Evolutionary conservation across 2,888 invertebrate species (phyloP), one percentile per base, ranked within the genome.

Genomic region (Eilema depressum): DNA sequence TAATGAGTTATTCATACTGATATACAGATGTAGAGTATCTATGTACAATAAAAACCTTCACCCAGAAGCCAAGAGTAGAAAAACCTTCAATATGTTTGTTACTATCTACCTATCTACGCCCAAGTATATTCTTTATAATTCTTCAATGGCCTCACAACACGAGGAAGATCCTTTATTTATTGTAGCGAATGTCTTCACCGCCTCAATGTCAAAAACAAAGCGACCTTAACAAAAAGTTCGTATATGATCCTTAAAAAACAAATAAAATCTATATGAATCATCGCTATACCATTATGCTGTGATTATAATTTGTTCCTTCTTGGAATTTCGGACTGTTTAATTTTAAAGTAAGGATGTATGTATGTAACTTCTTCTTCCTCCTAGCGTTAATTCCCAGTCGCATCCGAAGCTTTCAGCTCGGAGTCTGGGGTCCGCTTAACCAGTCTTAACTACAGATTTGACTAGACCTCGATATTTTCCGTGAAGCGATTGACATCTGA

Each of bases 161-260:
- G 17, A 67, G 61, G 67, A 67, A 67, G 67, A 53, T 66, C 33
- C 57, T 59, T 37, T 41, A 26, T n/a, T 60, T 61, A 23, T 61
- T 17, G 25, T 23, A 61, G 14, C 28, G 25, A 61, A 60, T n/a
- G 61, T 67, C 47, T 60, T 61, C 61, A 61, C 47, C 20, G 28
- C 28, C 20, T 67, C 67, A 67, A 67, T 67, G 67, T 67, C 61
- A 61, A 23, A 61, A 60, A 11, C 28, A 12, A 26, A 30, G n/a
- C 26, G n/a, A 61, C 67, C 47, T 67, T 47, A 23, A 25, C 17
- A 53, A 41, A 61, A 26, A 47, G 20, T 66, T n/a, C 26, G 11
- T n/a, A 17, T 23, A 28, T 59, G 41, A 60, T 12, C 60, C n/a
- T n/a, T 8, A 61, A 61, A 25, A 53, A 67, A 67, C 59, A 60